These are phyloP conservation scores for Mylabris sibirica DNA, from an alignment of 2,888 invertebrate genomes.

Conservation along the genomic window DNA sequence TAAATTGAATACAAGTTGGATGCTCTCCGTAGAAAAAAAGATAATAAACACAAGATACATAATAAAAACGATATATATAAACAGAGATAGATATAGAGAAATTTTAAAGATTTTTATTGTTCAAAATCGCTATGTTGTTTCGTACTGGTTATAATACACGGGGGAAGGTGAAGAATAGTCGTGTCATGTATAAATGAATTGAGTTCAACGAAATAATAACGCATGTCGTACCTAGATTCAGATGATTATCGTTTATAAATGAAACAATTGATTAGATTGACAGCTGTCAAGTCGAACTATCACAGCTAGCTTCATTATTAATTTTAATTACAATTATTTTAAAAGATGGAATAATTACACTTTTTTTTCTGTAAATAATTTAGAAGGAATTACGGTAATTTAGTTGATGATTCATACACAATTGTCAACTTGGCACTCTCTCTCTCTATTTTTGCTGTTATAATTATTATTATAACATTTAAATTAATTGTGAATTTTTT, in stretches of 20 bases:
- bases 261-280: background rate
- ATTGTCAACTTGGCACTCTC: background rate
- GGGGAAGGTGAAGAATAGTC: background rate
- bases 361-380: background rate
- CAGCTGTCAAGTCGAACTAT: background rate
- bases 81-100: background rate
- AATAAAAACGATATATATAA: background rate
- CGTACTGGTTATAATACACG: no score
- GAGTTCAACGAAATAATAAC: constrained; percentile 2
- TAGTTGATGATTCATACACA: background rate
- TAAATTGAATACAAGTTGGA: background rate
- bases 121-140: background rate
- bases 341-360: no score
- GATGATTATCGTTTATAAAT: background rate
- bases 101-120: background rate
- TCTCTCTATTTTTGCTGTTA: background rate
- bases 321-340: background rate
- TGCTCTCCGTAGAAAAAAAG: background rate
- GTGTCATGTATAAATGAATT: background rate
- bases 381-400: background rate
- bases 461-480: no score
- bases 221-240: constrained; percentile 7
- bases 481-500: no score
- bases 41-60: background rate
- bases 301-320: background rate